Conservation (phyloP, 2,888 invertebrate species). For the Morinoia aosen region DNA sequence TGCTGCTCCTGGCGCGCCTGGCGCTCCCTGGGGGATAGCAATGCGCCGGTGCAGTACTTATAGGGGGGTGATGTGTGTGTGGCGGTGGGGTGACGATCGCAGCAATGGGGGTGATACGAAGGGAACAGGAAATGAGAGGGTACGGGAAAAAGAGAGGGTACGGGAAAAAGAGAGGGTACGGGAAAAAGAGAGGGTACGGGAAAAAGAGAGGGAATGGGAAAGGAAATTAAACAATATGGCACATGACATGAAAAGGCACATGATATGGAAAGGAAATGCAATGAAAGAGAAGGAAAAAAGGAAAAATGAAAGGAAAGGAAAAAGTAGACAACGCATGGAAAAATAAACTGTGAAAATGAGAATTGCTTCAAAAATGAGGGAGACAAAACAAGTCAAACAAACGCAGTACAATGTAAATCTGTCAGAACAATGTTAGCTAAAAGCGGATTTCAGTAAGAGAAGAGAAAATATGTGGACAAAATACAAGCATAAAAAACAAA, state of each 20-base stretch:
- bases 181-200: too few relatives aligned
- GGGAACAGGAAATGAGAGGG: background rate
- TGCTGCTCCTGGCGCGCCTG: conserved; percentile 49
- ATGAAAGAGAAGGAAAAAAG: background rate
- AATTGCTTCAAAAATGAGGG: background rate
- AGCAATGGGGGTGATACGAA: background rate
- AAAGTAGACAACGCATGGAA: background rate
- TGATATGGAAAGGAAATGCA: background rate
- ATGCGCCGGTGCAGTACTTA: background rate
- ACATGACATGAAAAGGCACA: background rate
- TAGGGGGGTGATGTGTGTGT: background rate
- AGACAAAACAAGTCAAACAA: too few relatives aligned
- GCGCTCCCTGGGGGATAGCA: conserved; percentile 60
- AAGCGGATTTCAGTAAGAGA: too few relatives aligned
- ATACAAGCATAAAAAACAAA: too few relatives aligned
- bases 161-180: too few relatives aligned
- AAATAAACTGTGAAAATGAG: background rate
- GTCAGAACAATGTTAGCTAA: too few relatives aligned
- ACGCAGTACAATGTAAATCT: background rate
- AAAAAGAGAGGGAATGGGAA: too few relatives aligned
- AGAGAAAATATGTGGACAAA: too few relatives aligned
- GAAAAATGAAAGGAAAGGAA: background rate
- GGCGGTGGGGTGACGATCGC: background rate
- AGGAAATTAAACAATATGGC: too few relatives aligned
- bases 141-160: too few relatives aligned